Percentiles rank a stretch among this genome's conserved stretches.
phyloP scores from a whole-genome alignment of 2,113 vertebrate genomes.

The Chamaetylas fuelleborni region DNA sequence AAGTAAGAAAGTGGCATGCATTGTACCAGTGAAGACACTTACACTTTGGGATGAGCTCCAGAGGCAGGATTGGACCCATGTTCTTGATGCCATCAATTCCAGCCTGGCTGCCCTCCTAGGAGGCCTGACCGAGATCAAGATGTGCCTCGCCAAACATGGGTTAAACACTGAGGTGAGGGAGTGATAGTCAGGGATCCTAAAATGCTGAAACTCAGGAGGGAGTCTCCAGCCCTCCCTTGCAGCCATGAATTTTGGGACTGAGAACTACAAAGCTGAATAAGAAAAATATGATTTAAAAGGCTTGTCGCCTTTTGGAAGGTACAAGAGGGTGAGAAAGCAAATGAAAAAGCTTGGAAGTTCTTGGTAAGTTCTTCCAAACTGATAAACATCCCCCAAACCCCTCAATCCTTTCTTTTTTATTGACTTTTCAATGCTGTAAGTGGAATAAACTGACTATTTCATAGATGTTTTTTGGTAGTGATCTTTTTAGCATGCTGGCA shows the following conservation, averaged over 20 bases:
- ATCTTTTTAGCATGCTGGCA: background rate
- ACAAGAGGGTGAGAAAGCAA: background rate
- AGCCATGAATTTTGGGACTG: background rate
- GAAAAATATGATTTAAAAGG: background rate
- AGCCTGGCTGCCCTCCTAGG: constrained; percentile 27
- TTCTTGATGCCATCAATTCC: constrained; percentile 18
- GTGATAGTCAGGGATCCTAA: background rate
- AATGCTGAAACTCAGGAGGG: background rate
- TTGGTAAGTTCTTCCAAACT: background rate
- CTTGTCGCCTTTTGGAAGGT: background rate
- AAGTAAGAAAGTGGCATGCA: background rate
- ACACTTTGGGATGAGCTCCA: background rate
- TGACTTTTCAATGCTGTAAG: background rate
- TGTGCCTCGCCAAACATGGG: background rate
- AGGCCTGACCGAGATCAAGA: constrained; percentile 32
- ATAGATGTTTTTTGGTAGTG: background rate
- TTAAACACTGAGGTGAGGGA: background rate
- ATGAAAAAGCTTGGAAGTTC: background rate
- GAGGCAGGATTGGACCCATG: background rate
- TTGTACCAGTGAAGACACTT: background rate
- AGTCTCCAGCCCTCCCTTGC: background rate
- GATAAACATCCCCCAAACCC: background rate
- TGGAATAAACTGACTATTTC: background rate
- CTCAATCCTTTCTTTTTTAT: background rate
- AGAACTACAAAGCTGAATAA: background rate